Evolutionary conservation across 2,113 vertebrate species (phyloP).

Genomic region (Octodon degus): DNA sequence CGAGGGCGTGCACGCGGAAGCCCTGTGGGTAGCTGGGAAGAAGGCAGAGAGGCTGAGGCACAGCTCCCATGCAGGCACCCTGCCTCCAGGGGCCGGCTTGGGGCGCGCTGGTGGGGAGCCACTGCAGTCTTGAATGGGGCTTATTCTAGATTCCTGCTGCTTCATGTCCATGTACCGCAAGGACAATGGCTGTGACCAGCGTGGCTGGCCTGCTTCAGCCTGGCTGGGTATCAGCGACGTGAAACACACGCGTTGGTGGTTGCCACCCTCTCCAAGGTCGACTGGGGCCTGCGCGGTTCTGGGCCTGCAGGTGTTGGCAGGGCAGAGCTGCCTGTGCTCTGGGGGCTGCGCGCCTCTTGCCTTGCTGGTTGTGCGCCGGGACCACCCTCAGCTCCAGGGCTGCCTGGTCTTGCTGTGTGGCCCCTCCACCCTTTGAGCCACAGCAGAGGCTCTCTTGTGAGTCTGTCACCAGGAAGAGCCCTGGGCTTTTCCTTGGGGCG

Average conservation of each 20-base stretch:
- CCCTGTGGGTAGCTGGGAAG: accelerated
- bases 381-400: neutral
- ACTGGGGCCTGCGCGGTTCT: neutral
- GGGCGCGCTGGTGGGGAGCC: neutral
- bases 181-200: neutral
- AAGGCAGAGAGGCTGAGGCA: neutral
- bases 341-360: neutral
- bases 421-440: neutral
- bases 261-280: accelerated
- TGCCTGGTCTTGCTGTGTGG: neutral
- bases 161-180: accelerated
- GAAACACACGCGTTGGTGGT: neutral
- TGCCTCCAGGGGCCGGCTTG: neutral
- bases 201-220: neutral
- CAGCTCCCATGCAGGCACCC: accelerated
- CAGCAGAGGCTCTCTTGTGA: neutral
- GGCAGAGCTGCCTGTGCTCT: neutral
- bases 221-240: neutral
- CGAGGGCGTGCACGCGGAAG: accelerated
- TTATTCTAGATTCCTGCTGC: neutral
- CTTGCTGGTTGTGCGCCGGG: neutral
- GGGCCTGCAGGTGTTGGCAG: neutral
- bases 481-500: neutral
- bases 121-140: no score
- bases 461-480: neutral